A percentile compares a stretch with the other conserved stretches of the same genome.
Evolutionary conservation across 2,113 vertebrate species (phyloP).

Genomic region (Hydropotes inermis): DNA sequence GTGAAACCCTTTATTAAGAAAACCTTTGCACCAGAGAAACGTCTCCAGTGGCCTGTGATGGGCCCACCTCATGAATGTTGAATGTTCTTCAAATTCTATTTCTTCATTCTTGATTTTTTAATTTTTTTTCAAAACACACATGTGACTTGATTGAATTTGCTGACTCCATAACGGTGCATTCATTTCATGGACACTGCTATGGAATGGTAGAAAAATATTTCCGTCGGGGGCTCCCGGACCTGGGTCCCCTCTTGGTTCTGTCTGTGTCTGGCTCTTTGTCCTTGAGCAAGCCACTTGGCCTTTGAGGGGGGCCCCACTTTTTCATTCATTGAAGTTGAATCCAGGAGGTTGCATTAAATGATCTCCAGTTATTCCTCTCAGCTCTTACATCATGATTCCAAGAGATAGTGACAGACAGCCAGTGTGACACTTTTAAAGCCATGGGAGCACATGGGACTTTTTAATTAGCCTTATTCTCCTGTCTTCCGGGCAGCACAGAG

Average conservation of each 20-base stretch:
- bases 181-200: neutral
- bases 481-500: neutral
- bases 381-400: neutral
- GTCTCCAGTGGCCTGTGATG: conserved; percentile 68
- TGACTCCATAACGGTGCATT: neutral
- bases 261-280: neutral
- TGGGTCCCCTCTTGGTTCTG: conserved; percentile 36
- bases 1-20: conserved; percentile 80
- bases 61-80: conserved; percentile 78
- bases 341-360: neutral
- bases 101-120: conserved; percentile 66
- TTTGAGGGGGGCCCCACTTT: neutral
- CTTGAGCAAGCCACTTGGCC: neutral
- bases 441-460: neutral
- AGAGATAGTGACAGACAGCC: neutral
- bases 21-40: conserved; percentile 73
- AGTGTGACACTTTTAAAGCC: conserved; percentile 24
- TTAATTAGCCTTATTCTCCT: neutral
- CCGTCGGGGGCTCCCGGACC: neutral
- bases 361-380: neutral
- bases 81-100: conserved; percentile 80
- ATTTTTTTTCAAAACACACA: conserved; percentile 62
- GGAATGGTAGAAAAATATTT: neutral
- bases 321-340: neutral
- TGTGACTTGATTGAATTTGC: conserved; percentile 39